Conservation (phyloP, 2,888 invertebrate species). For the Eremobia ochroleuca region DNA sequence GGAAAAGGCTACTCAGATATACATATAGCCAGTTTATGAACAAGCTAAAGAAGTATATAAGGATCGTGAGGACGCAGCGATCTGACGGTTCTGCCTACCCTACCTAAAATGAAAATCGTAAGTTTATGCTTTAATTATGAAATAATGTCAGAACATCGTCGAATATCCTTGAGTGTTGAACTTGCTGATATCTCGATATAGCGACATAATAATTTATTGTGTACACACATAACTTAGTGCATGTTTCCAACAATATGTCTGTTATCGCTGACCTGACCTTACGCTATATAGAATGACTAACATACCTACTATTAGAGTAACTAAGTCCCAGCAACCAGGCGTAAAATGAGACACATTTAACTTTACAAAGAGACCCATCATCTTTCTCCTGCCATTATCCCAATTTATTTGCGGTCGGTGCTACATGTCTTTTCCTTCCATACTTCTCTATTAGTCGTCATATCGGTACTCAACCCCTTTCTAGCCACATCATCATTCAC, state of each 20-base stretch:
- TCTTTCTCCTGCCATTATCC: background rate
- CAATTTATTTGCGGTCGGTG: background rate
- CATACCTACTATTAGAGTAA: background rate
- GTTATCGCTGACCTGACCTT: conserved; percentile 59
- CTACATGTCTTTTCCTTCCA: background rate
- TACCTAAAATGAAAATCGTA: background rate
- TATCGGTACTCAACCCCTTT: background rate
- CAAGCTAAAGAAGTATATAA: background rate
- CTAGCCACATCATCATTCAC: background rate
- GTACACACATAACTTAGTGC: conserved; percentile 8
- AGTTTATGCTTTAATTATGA: conserved; percentile 9
- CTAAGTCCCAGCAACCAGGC: background rate
- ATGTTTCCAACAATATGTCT: conserved; percentile 33
- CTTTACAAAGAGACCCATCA: background rate
- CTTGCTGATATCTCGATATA: conserved; percentile 38
- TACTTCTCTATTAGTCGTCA: background rate
- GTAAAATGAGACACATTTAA: background rate
- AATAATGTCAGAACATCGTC: conserved; percentile 9
- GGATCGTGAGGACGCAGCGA: background rate
- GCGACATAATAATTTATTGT: conserved; percentile 18
- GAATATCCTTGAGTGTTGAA: conserved; percentile 48
- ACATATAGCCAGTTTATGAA: background rate
- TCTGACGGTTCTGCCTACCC: too few species aligned
- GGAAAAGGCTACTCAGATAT: background rate
- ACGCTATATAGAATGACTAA: conserved; percentile 30